Base-by-base conservation (phyloP, 1,140 invertebrate species). In the Eufriesea mexicana region DNA sequence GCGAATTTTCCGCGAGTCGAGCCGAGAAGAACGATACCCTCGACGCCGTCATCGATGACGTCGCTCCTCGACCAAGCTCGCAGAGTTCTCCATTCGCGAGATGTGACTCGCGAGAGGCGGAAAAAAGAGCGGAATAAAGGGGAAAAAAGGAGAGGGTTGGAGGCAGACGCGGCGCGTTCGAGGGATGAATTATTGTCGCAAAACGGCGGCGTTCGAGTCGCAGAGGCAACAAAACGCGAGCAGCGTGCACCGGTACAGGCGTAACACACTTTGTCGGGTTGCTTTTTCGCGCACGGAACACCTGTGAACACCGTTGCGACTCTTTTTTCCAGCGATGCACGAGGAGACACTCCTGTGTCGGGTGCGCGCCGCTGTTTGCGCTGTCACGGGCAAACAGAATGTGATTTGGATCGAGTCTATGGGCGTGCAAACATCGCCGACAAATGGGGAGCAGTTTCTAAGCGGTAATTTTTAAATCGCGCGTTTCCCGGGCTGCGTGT, bases 161-260 rank as follows among this genome's bases (percentile, higher is more conserved):
- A n/a, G 28, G 23, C 23, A 57, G 45, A 51, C 25, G 20, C 23
- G 73, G 47, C 55, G 55, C 70, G 68, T 87, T 86, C 68, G 70
- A 25, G 23, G 67, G 76, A 84, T 87, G 76, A 87, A 87, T 87
- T 87, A 87, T 84, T 68, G 61, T 47, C 55, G 77, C 51, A 71
- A 87, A 86, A 80, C 59, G 67, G 75, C n/a, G 20, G 51, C 70
- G 82, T 54, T 61, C 70, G 72, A 82, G 25, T 83, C 66, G 81
- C 76, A 73, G 61, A 61, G 68, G 59, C 78, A 59, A 59, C 76
- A 61, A 73, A 62, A 83, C 55, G 57, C 71, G 64, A 76, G 47
- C 47, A 47, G 62, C 54, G 51, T 20, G 25, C 25, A 8, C 61
- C 16, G 51, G n/a, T 49, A 68, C 57, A 54, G 35, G 76, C 49